These are phyloP conservation scores for Agrochola macilenta DNA, from an alignment of 2,888 invertebrate species.

Conservation along the genomic window DNA sequence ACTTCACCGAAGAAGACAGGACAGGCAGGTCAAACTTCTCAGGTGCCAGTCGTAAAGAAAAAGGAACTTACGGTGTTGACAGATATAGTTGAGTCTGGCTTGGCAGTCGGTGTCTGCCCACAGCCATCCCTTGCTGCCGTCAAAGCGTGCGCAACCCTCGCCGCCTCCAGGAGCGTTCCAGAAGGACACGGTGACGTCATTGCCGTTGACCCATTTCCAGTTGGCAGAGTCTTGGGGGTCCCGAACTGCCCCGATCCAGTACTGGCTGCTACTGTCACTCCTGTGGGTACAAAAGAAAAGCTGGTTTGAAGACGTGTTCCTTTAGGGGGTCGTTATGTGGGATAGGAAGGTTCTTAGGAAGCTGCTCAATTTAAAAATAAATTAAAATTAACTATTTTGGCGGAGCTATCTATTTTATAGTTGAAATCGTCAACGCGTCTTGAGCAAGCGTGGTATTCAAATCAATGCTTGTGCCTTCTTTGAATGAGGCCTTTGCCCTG, in stretches of 20 bases:
- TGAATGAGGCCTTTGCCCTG: background rate
- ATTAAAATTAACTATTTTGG: background rate
- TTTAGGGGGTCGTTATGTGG: background rate
- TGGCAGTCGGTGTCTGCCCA: slow-evolving; percentile 98
- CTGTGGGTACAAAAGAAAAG: slow-evolving; percentile 79
- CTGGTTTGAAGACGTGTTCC: slow-evolving; percentile 29
- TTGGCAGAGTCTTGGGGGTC: slow-evolving; percentile 94
- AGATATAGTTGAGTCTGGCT: slow-evolving; percentile 96
- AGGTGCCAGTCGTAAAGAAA: slow-evolving; percentile 47
- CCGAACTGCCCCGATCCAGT: slow-evolving; percentile 98
- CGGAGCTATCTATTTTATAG: background rate
- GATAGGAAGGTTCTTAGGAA: background rate
- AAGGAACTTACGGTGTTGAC: slow-evolving; percentile 96
- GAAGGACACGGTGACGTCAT: slow-evolving; percentile 97
- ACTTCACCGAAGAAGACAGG: background rate
- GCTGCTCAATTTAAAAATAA: background rate
- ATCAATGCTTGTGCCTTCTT: background rate
- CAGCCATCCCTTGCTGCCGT: slow-evolving; percentile 98
- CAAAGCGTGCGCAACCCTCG: slow-evolving; percentile 96
- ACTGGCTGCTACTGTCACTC: slow-evolving; percentile 97
- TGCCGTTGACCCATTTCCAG: slow-evolving; percentile 98
- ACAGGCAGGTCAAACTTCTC: background rate
- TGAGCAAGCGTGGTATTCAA: background rate
- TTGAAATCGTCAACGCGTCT: background rate
- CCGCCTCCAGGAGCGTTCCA: slow-evolving; percentile 97